Percentiles rank a stretch among this genome's conserved stretches.
phyloP scores from a whole-genome alignment of 2,113 vertebrate genomes.

The Dipodomys stephensi region DNA sequence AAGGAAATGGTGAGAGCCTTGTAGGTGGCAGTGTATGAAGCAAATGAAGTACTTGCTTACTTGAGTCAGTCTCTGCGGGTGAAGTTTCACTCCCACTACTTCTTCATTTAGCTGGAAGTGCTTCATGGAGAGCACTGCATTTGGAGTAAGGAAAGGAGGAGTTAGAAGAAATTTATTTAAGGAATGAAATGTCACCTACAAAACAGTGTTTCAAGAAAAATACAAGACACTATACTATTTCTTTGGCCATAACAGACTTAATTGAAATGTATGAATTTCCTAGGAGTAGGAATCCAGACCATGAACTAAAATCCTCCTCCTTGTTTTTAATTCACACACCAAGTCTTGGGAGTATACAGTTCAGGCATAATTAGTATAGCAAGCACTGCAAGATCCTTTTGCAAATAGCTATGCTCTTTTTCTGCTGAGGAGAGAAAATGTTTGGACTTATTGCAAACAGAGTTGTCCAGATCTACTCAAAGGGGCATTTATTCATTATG shows the following conservation, averaged over 20 bases:
- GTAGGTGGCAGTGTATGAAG: background rate
- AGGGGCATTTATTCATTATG: background rate
- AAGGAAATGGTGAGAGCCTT: background rate
- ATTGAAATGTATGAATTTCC: background rate
- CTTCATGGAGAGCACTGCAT: background rate
- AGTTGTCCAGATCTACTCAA: slow-evolving; percentile 25
- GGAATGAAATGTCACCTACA: slow-evolving; percentile 10
- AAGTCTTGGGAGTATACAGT: background rate
- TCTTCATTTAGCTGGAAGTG: background rate
- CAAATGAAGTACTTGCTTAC: background rate
- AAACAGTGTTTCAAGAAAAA: slow-evolving; percentile 10
- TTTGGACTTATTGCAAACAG: slow-evolving; percentile 52
- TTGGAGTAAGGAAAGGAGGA: slow-evolving; percentile 41
- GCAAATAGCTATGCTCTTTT: slow-evolving; percentile 15
- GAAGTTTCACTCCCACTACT: too few species aligned
- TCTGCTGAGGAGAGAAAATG: slow-evolving; percentile 55
- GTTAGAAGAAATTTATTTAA: background rate
- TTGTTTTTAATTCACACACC: background rate
- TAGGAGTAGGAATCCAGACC: background rate
- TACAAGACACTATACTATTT: background rate
- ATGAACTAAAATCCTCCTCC: background rate
- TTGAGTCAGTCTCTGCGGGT: background rate
- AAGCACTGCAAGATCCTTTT: slow-evolving; percentile 56
- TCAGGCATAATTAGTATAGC: background rate
- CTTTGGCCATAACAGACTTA: background rate